phyloP scores from a whole-genome alignment of 2,113 vertebrate species.

The Pipra filicauda region DNA sequence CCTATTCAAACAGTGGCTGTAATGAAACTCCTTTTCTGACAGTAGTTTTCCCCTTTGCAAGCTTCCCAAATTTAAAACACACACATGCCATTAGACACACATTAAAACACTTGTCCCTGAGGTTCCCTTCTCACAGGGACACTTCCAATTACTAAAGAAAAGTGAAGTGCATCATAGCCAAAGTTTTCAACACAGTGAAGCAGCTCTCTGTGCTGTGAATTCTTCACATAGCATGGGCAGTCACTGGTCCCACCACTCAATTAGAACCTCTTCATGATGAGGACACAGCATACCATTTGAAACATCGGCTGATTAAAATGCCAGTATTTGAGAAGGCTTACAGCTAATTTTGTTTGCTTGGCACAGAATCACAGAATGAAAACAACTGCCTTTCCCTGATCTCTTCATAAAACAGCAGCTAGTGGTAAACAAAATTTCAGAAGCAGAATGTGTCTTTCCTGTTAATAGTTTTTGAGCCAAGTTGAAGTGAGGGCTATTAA shows the following conservation, averaged over 20 bases:
- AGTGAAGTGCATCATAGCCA: not conserved
- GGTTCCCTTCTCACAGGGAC: not conserved
- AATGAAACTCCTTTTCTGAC: not conserved
- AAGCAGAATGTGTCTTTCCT: not conserved
- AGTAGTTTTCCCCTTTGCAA: not conserved
- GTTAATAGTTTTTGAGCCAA: not conserved
- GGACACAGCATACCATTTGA: not conserved
- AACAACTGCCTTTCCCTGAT: not conserved
- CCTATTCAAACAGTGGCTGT: not conserved
- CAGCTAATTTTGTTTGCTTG: not conserved
- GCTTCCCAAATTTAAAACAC: not conserved
- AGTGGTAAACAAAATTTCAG: not conserved
- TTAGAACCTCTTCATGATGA: not conserved
- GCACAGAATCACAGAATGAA: not conserved
- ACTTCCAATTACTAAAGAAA: not conserved
- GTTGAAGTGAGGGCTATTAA: not conserved
- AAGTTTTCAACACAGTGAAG: not conserved
- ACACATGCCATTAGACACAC: not conserved
- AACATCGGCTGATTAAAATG: not conserved
- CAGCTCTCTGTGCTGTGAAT: not conserved
- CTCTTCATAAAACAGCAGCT: not conserved
- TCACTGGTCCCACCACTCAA: not conserved
- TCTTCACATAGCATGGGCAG: not conserved
- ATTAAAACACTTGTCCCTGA: not conserved
- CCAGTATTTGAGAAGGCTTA: not conserved